Conservation (phyloP, 2,888 invertebrate species). For the Nymphalis polychloros region DNA sequence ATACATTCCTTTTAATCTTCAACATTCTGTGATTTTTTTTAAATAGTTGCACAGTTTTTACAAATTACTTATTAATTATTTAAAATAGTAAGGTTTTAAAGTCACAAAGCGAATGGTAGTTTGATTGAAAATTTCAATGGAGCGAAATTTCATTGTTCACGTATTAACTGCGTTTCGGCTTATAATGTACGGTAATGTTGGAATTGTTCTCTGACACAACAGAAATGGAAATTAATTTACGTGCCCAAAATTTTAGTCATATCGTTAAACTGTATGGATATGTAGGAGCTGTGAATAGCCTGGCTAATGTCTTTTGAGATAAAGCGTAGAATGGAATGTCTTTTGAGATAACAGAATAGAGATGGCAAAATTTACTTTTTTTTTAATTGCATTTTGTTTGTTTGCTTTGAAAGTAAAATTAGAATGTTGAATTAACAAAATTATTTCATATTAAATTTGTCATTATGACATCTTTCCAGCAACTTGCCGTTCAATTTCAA, state of each 20-base stretch:
- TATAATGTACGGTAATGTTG: slow-evolving; percentile 7
- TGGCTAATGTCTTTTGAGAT: no score
- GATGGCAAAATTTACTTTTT: no score
- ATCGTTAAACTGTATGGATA: background rate
- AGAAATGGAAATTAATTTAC: slow-evolving; percentile 4
- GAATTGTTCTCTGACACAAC: slow-evolving; percentile 8
- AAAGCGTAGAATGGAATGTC: no score
- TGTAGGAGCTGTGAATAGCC: background rate
- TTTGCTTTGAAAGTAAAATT: no score
- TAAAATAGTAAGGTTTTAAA: slow-evolving; percentile 4
- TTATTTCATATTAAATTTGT: no score
- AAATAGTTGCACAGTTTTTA: background rate
- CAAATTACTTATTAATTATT: background rate
- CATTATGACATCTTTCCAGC: no score
- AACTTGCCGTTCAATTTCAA: no score
- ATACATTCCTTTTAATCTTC: no score
- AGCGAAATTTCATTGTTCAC: slow-evolving; percentile 11
- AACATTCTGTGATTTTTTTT: background rate
- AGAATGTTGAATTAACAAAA: no score
- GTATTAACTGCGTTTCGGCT: slow-evolving; percentile 5
- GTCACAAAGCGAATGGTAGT: background rate
- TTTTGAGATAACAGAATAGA: no score
- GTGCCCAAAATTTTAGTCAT: background rate
- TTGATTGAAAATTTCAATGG: slow-evolving; percentile 9
- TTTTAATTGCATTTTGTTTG: no score